Evolutionary conservation across 2,888 invertebrate genomes (phyloP).

Genomic region (Oscheius myriophilus): DNA sequence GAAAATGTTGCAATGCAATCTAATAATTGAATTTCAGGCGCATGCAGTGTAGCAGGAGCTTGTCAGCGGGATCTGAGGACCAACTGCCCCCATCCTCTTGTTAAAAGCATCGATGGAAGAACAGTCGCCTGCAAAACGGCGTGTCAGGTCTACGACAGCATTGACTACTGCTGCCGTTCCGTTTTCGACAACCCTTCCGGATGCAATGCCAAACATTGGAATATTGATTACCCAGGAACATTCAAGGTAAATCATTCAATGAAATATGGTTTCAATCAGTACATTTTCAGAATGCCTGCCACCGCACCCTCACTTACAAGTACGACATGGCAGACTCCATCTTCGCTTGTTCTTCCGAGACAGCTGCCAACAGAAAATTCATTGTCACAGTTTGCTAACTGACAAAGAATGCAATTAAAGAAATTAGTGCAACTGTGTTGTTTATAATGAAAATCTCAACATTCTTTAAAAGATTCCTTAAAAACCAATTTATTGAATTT

Average conservation of each 20-base stretch:
- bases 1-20: no score
- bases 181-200: conserved; percentile 3
- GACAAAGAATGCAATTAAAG: background rate
- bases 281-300: conserved; percentile 14
- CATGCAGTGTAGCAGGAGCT: conserved; percentile 1
- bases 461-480: no score
- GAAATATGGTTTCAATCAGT: background rate
- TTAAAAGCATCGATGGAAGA: background rate
- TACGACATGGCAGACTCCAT: conserved; percentile 4
- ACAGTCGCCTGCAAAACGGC: conserved; percentile 14
- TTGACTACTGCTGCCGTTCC: conserved; percentile 10
- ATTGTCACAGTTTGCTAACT: conserved; percentile 15
- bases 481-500: no score
- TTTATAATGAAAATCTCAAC: no score
- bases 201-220: conserved; percentile 11
- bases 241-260: conserved; percentile 3
- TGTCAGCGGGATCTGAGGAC: background rate
- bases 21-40: background rate
- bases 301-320: conserved; percentile 9
- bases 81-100: conserved; percentile 5
- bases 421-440: no score
- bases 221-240: conserved; percentile 5
- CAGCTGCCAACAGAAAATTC: conserved; percentile 9
- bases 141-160: background rate
- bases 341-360: background rate